Conservation (phyloP, 2,888 invertebrate genomes). For the Tanypteryx hageni region DNA sequence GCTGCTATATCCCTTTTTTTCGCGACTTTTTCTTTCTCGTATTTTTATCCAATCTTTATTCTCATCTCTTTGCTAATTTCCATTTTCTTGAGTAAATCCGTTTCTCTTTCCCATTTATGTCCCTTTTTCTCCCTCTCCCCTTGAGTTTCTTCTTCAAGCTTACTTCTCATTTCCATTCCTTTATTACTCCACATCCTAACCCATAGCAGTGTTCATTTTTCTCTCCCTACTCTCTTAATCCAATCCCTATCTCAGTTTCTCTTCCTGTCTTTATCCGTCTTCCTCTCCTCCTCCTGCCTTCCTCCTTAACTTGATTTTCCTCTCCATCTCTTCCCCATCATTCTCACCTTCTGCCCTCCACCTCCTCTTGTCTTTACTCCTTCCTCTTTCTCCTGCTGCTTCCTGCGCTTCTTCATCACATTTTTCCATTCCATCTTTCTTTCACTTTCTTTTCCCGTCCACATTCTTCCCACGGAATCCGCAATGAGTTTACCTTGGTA, state of each 20-base stretch:
- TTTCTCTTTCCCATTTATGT: neutral
- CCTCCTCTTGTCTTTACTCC: neutral
- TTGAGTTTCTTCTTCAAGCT: too few species aligned
- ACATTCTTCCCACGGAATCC: neutral
- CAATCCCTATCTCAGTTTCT: neutral
- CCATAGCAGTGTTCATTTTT: neutral
- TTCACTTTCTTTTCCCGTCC: neutral
- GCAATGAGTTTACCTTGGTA: neutral
- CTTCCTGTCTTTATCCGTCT: neutral
- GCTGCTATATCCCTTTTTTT: neutral
- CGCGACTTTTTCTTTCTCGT: neutral
- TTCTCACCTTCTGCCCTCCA: neutral
- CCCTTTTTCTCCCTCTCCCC: neutral
- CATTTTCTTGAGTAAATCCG: neutral
- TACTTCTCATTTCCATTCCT: neutral
- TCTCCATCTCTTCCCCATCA: neutral
- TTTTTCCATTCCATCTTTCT: neutral
- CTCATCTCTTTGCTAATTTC: neutral
- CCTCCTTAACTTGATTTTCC: neutral
- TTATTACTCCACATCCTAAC: neutral
- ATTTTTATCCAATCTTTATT: too few species aligned
- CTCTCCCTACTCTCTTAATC: neutral
- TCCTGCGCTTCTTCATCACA: neutral
- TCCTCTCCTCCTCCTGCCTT: neutral
- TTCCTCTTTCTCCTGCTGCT: neutral